phyloP scores from a whole-genome alignment of 92 coral and sea anemone genomes.

The Umimayanthus kanabou region DNA sequence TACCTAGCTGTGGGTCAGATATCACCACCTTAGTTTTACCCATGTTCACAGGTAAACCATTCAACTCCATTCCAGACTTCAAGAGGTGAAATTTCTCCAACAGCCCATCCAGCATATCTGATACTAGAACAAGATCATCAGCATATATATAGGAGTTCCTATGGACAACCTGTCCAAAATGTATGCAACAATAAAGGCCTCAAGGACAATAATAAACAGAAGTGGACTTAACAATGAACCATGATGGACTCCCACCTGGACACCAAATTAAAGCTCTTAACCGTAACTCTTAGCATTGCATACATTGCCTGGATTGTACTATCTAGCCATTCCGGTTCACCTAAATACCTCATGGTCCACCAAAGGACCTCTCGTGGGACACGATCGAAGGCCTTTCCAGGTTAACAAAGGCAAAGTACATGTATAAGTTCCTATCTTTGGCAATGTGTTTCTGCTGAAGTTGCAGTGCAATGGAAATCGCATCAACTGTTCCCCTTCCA shows the following conservation, averaged over 20 bases:
- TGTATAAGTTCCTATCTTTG: too few relatives aligned
- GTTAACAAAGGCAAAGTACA: too few relatives aligned
- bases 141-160: not conserved
- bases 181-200: not conserved
- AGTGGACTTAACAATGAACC: not conserved
- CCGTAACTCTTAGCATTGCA: too few relatives aligned
- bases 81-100: not conserved
- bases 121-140: not conserved
- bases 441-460: too few relatives aligned
- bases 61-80: slow-evolving; percentile 30
- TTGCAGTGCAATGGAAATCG: too few relatives aligned
- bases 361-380: not conserved
- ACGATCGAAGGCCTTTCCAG: not conserved
- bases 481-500: too few relatives aligned
- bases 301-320: too few relatives aligned
- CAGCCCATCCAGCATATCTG: not conserved
- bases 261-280: too few relatives aligned
- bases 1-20: too few relatives aligned
- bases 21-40: too few relatives aligned
- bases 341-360: too few relatives aligned
- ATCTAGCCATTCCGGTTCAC: too few relatives aligned
- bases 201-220: not conserved
- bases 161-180: not conserved
- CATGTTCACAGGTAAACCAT: not conserved
- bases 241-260: not conserved